Percentiles rank a stretch among this genome's conserved stretches.
phyloP scores from a whole-genome alignment of 2,797 vertebrate species.

The Micromesistius poutassou region DNA sequence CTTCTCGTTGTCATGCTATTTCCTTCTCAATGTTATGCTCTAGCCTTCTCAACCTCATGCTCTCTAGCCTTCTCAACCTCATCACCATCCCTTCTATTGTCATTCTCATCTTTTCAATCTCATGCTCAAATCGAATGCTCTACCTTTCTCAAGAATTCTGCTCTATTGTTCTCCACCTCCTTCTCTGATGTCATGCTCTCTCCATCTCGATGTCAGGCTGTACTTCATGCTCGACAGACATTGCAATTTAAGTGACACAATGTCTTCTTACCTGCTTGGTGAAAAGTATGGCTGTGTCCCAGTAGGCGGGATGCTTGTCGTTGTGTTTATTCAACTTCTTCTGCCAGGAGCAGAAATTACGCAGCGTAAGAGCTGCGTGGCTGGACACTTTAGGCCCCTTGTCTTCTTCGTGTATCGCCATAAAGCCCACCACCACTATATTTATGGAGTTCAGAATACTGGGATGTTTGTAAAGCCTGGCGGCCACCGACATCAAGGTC shows the following conservation, averaged over 20 bases:
- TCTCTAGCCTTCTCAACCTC: not conserved
- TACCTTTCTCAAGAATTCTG: no score
- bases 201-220: not conserved
- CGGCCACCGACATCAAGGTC: conserved; percentile 92
- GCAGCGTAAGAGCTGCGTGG: conserved; percentile 92
- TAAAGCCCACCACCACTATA: conserved; percentile 91
- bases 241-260: not conserved
- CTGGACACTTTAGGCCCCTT: conserved; percentile 90
- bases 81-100: not conserved
- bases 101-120: no score
- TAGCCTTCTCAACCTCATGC: not conserved
- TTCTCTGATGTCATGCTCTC: not conserved
- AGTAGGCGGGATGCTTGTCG: conserved; percentile 93
- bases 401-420: conserved; percentile 84
- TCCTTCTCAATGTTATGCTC: not conserved
- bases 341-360: conserved; percentile 98
- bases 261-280: conserved; percentile 87
- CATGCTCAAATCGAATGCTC: no score
- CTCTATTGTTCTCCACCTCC: not conserved
- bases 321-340: conserved; percentile 93
- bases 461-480: conserved; percentile 92
- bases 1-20: not conserved
- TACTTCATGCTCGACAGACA: not conserved
- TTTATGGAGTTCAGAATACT: conserved; percentile 93
- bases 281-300: conserved; percentile 98